Conservation (phyloP, 2,888 invertebrate genomes). For the Andrena haemorrhoa region DNA sequence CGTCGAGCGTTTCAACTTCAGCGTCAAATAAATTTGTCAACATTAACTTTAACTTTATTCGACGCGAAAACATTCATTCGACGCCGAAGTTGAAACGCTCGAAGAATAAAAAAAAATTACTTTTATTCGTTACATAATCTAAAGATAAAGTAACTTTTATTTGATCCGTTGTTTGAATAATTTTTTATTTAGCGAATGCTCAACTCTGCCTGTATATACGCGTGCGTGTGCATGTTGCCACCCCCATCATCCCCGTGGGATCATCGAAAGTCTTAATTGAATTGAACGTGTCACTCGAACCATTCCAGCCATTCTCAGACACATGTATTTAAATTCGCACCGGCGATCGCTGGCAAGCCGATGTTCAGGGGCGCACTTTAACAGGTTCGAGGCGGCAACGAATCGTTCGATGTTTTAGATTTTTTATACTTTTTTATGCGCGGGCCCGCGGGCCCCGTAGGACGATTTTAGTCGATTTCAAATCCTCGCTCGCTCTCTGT, state of each 20-base stretch:
- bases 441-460: not conserved
- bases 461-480: conserved; percentile 19
- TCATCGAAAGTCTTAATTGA: conserved; percentile 1
- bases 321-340: not conserved
- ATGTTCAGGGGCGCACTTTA: conserved; percentile 16
- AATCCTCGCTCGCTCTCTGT: not conserved
- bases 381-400: not conserved
- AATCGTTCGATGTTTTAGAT: conserved; percentile 25
- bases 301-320: conserved; percentile 15
- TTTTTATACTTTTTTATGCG: conserved; percentile 50
- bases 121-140: no score
- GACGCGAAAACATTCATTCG: no score
- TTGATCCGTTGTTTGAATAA: no score
- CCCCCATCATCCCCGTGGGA: not conserved
- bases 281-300: conserved; percentile 7
- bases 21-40: no score
- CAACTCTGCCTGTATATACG: not conserved
- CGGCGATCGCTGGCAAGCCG: conserved; percentile 27
- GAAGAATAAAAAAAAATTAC: no score
- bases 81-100: no score
- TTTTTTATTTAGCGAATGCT: no score
- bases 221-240: not conserved
- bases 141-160: no score
- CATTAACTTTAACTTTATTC: no score
- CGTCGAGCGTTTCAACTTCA: no score